Conservation (phyloP, 2,797 vertebrate genomes). For the Kryptopterus vitreolus region DNA sequence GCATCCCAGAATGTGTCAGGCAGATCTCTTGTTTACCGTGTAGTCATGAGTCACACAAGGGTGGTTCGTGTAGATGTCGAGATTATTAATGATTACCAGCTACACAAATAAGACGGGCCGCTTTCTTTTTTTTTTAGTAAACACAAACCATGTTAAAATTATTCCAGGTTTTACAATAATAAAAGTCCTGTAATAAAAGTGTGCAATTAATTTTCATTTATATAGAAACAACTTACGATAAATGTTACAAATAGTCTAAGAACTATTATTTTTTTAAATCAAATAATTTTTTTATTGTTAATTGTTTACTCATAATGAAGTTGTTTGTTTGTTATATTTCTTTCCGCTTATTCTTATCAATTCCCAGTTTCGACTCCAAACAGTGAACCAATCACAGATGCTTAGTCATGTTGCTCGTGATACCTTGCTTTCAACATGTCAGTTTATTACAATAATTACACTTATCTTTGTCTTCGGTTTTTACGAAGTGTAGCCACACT, state of each 20-base stretch:
- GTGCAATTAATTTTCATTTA: background rate
- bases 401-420: too few species aligned
- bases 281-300: background rate
- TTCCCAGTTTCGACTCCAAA: too few species aligned
- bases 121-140: background rate
- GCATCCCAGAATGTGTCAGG: background rate
- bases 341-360: too few species aligned
- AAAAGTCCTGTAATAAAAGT: too few species aligned
- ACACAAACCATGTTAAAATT: too few species aligned
- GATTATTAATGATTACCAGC: background rate
- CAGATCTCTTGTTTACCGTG: background rate
- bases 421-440: too few species aligned
- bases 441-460: too few species aligned
- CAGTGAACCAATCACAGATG: too few species aligned
- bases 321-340: too few species aligned
- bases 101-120: background rate
- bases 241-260: background rate
- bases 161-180: background rate
- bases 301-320: background rate
- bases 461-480: too few species aligned
- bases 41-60: background rate
- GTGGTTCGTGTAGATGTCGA: background rate
- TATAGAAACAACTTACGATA: background rate
- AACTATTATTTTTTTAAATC: too few species aligned
- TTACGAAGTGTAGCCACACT: too few species aligned